A percentile compares a stretch with the other conserved stretches of the same genome.
phyloP scores from a whole-genome alignment of 2,888 invertebrate species.

The Acanthosepion lycidas region DNA sequence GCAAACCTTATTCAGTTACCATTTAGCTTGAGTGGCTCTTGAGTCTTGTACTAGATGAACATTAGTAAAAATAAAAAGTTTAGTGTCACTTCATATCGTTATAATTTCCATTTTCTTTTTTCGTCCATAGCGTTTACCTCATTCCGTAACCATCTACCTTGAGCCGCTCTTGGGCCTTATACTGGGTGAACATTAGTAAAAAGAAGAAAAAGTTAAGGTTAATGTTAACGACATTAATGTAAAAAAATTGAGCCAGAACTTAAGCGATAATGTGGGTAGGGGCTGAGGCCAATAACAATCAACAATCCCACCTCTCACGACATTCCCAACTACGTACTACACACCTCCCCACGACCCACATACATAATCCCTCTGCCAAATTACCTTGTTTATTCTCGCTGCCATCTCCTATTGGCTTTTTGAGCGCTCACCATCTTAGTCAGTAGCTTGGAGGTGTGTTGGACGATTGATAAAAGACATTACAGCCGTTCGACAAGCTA shows the following conservation, averaged over 20 bases:
- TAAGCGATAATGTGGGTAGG: not conserved
- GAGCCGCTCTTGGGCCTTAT: too few species aligned
- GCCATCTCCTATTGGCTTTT: not conserved
- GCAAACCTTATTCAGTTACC: too few species aligned
- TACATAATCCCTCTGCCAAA: not conserved
- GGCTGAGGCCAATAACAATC: not conserved
- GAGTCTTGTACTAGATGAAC: too few species aligned
- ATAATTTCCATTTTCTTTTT: too few species aligned
- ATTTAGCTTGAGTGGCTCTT: too few species aligned
- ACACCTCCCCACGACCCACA: not conserved
- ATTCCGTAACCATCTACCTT: too few species aligned
- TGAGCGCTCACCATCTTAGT: not conserved
- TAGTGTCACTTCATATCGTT: too few species aligned
- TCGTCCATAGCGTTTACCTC: too few species aligned
- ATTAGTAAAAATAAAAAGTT: too few species aligned
- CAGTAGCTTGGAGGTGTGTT: not conserved
- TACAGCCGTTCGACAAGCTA: not conserved
- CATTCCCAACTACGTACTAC: not conserved
- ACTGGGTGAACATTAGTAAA: too few species aligned
- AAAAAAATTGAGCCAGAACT: not conserved
- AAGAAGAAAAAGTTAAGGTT: not conserved
- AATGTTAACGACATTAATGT: not conserved
- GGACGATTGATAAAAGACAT: not conserved
- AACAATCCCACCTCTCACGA: not conserved
- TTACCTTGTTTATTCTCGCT: constrained; percentile 9